Evolutionary conservation across 1,140 invertebrate genomes (phyloP), one percentile per base, ranked within the genome.

Genomic region (Drosophila melanogaster): DNA sequence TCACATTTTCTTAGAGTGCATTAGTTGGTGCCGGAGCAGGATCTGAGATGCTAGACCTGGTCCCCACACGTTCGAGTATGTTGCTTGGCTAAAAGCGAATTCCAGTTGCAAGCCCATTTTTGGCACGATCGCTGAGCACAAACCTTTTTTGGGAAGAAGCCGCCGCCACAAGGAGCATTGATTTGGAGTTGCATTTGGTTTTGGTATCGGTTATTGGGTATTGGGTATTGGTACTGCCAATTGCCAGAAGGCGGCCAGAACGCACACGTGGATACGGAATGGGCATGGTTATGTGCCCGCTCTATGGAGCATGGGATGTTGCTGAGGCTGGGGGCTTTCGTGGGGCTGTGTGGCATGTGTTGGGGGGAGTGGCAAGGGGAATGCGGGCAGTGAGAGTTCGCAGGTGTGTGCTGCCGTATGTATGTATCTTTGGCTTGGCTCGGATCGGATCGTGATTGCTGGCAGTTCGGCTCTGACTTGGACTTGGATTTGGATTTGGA

Each of bases 41-140:
- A 64, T 49, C 60, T 47, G 51, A 58, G 58, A 17, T 40, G 59
- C 55, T 58, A 62, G 41, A 64, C 71, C 70, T 81, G 74, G 73
- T 46, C 66, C 44, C 53, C 64, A 67, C 59, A 67, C 59, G 59
- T 41, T 41, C 37, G 24, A 59, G 15, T 57, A 40, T 81, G 78
- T 77, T 51, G 66, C 62, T 50, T 79, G 61, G 61, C 84, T 87
- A 87, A 87, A 87, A 87, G 84, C 84, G 84, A 87, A 87, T 87
- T 87, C 84, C 84, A 87, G 84, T 87, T 87, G 84, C 84, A 87
- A 87, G 89, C 84, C 81, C 84, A 87, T 87, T 87, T 87, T 87
- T 89, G 84, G 84, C 84, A 87, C 84, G 84, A 86, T 86, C 81
- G 46, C 69, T 51, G 57, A 60, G 47, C 38, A 24, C 62, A 70